phyloP scores from a whole-genome alignment of 2,888 invertebrate genomes.

The Diadegma fenestrale region DNA sequence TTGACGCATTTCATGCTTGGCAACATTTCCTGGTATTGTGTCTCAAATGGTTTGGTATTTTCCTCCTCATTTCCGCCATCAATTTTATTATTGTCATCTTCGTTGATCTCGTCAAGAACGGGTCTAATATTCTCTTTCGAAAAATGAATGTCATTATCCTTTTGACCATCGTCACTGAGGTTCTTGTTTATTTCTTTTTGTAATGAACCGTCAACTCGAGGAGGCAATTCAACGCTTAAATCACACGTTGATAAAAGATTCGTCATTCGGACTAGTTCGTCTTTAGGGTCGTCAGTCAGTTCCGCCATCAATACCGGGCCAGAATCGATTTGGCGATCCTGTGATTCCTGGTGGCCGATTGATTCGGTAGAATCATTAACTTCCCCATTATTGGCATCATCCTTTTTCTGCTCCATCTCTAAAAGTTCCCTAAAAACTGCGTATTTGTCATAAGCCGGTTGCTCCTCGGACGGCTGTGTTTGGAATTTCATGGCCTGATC shows the following conservation, averaged over 20 bases:
- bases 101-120: slow-evolving; percentile 8
- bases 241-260: slow-evolving; percentile 46
- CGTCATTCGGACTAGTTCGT: slow-evolving; percentile 21
- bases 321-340: slow-evolving; percentile 19
- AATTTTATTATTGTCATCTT: neutral
- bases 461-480: slow-evolving; percentile 84
- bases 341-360: slow-evolving; percentile 63
- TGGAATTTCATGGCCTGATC: slow-evolving; percentile 85
- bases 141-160: neutral
- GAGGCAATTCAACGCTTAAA: slow-evolving; percentile 51
- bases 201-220: slow-evolving; percentile 8
- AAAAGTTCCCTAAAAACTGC: slow-evolving; percentile 94
- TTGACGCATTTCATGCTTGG: slow-evolving; percentile 43
- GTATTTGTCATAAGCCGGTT: slow-evolving; percentile 91
- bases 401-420: slow-evolving; percentile 87
- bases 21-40: slow-evolving; percentile 10
- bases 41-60: slow-evolving; percentile 49
- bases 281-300: slow-evolving; percentile 6
- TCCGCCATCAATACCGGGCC: slow-evolving; percentile 7
- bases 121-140: slow-evolving; percentile 14
- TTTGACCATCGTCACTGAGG: slow-evolving; percentile 16
- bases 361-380: slow-evolving; percentile 79
- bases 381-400: slow-evolving; percentile 73
- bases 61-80: neutral
- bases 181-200: slow-evolving; percentile 43